Evolutionary conservation across 1,140 invertebrate genomes (phyloP).

Genomic region (Tribolium madens): DNA sequence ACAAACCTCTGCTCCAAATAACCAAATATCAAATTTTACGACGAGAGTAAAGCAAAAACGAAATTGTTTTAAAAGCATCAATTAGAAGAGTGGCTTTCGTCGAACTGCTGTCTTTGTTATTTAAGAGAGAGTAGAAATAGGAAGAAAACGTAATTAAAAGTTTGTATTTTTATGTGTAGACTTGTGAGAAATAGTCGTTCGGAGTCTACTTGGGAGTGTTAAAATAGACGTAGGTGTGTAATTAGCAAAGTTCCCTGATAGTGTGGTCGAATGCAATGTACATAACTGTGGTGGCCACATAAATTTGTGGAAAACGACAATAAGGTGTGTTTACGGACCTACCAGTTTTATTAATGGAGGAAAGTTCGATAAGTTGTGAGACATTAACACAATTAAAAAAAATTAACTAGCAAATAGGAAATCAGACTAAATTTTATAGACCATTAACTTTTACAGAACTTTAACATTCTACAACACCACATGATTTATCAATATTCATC

Average conservation of each 20-base stretch:
- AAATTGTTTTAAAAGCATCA: conserved; percentile 28
- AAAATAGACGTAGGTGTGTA: conserved; percentile 36
- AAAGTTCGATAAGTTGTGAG: conserved; percentile 8
- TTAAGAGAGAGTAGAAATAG: conserved; percentile 5
- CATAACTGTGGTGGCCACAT: conserved; percentile 22
- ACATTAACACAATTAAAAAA: background rate
- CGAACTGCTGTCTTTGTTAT: conserved; percentile 26
- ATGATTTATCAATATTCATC: conserved; percentile 48
- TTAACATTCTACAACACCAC: conserved; percentile 39
- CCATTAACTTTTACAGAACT: conserved; percentile 31
- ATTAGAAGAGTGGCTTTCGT: background rate
- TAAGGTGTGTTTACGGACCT: conserved; percentile 1
- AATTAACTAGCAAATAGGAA: background rate
- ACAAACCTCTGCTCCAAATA: background rate
- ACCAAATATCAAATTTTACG: conserved; percentile 13
- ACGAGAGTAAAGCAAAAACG: background rate
- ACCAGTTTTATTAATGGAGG: conserved; percentile 8
- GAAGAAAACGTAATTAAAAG: conserved; percentile 20
- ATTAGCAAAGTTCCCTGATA: conserved; percentile 36
- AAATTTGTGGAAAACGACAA: conserved; percentile 34
- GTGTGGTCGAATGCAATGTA: conserved; percentile 35
- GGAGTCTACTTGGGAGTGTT: background rate
- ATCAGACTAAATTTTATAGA: conserved; percentile 37
- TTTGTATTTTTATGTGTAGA: conserved; percentile 32
- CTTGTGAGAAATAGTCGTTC: conserved; percentile 27